These are phyloP conservation scores for Anabas testudineus DNA, from an alignment of 2,797 vertebrate genomes.

Conservation along the genomic window DNA sequence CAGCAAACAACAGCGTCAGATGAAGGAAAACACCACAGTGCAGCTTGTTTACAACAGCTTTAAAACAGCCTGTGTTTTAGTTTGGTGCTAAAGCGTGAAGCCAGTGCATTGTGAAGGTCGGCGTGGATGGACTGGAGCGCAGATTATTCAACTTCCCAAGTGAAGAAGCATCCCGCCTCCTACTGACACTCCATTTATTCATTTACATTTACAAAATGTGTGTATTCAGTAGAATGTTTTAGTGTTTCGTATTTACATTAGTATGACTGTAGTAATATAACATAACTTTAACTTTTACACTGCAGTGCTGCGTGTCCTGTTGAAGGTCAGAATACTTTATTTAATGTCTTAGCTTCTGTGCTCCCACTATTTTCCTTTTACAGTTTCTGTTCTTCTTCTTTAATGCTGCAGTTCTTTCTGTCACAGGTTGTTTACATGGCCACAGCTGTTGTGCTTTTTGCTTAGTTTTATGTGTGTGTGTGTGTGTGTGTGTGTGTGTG, in stretches of 20 bases:
- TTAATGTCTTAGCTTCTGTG: not conserved
- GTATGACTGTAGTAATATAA: too few relatives aligned
- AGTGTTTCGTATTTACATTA: too few relatives aligned
- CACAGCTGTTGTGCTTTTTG: conserved; percentile 29
- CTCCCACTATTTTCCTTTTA: conserved; percentile 6
- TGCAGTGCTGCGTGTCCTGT: not conserved
- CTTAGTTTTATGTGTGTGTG: not conserved
- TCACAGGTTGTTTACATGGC: conserved; percentile 10
- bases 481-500: not conserved
- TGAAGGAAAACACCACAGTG: conserved; percentile 14
- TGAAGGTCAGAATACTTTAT: conserved; percentile 1
- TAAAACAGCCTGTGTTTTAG: conserved; percentile 16
- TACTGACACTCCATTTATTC: not conserved
- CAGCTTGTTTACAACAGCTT: conserved; percentile 21
- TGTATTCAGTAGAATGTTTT: too few relatives aligned
- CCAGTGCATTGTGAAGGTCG: not conserved
- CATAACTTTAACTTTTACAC: too few relatives aligned
- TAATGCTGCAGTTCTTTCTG: not conserved
- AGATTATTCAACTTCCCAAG: not conserved
- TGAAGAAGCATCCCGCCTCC: not conserved
- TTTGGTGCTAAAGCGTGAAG: conserved; percentile 7
- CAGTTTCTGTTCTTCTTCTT: conserved; percentile 9
- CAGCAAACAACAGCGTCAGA: conserved; percentile 36
- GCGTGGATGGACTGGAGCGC: not conserved
- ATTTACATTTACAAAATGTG: too few relatives aligned